A percentile compares a stretch with the other conserved stretches of the same genome.
phyloP scores from a whole-genome alignment of 2,797 vertebrate genomes.

The Chiroxiphia lanceolata region DNA sequence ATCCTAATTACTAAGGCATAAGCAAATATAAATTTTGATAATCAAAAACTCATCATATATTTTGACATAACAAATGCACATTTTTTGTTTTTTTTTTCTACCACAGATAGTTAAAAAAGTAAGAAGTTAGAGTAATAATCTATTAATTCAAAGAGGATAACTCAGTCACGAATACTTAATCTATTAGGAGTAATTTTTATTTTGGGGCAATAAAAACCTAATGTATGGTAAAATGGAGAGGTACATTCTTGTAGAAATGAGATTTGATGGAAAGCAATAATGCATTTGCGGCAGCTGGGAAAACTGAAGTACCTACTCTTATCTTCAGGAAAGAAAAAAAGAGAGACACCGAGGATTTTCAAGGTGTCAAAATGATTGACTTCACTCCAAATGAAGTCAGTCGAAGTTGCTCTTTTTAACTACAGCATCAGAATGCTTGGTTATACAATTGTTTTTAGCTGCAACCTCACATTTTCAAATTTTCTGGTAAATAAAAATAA shows the following conservation, averaged over 20 bases:
- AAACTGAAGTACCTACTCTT: neutral
- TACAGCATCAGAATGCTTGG: neutral
- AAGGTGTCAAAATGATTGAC: neutral
- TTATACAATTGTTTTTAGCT: neutral
- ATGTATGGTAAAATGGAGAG: neutral
- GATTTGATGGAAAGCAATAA: constrained; percentile 1
- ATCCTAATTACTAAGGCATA: neutral
- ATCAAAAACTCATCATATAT: neutral
- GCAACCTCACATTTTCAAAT: neutral
- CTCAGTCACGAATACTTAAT: neutral
- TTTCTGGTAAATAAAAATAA: neutral
- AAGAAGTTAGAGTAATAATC: neutral
- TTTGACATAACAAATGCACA: neutral
- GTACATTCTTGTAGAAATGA: neutral
- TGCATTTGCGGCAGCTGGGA: neutral
- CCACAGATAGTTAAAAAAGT: neutral
- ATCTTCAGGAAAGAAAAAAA: neutral
- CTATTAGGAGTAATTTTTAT: neutral
- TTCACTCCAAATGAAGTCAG: neutral
- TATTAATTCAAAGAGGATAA: neutral
- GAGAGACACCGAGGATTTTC: neutral
- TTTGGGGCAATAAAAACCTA: neutral
- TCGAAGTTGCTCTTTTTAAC: neutral
- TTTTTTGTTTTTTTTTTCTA: neutral
- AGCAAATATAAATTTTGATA: neutral